Evolutionary conservation across 2,113 vertebrate genomes (phyloP), one percentile per base, ranked within the genome.

Genomic region (Numida meleagris): DNA sequence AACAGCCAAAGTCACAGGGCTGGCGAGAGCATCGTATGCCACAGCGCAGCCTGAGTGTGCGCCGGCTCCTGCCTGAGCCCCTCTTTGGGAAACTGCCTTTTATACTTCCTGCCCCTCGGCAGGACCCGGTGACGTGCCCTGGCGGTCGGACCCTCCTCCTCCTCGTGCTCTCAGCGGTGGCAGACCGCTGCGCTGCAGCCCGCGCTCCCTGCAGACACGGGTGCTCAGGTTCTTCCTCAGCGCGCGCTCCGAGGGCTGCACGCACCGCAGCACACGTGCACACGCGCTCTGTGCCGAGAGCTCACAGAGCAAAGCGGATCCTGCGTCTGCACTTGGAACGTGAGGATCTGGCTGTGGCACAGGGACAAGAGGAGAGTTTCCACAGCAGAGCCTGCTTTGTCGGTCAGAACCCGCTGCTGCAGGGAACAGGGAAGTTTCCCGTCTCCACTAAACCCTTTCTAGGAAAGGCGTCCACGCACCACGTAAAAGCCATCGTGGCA

Each of bases 101-200:
- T 96, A 94, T 96, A 94, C 87, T 92, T 90, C 92, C 89, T 90
- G 83, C 43, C 1, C 34, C 72, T 58, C 75, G 24, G 43, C 4
- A 6, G 62, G 62, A 12, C 59, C 76, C 73, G 29, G 3, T 19
- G 12, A 82, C 62, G 31, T 29, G 19, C 43, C 55, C 34, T 78
- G 91, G 61, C 62, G 85, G 46, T 66, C 17, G 25, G 68, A 86
- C 84, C 55, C 73, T 92, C 88, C 86, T 87, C 71, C 36, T 63
- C 7, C 74, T 62, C 21, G 0, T 34, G 75, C 29, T 21, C 7
- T 65, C 66, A 3, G 11, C 34, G 16, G 6, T 1, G 3, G 36
- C 25, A 51, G 33, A n/a, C 8, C 11, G 67, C 2, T 5, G n/a
- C 9, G 48, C 53, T 14, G 21, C 2, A 9, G 5, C 31, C 66